Evolutionary conservation across 2,888 invertebrate species (phyloP).

Genomic region (Brachyptera risi): DNA sequence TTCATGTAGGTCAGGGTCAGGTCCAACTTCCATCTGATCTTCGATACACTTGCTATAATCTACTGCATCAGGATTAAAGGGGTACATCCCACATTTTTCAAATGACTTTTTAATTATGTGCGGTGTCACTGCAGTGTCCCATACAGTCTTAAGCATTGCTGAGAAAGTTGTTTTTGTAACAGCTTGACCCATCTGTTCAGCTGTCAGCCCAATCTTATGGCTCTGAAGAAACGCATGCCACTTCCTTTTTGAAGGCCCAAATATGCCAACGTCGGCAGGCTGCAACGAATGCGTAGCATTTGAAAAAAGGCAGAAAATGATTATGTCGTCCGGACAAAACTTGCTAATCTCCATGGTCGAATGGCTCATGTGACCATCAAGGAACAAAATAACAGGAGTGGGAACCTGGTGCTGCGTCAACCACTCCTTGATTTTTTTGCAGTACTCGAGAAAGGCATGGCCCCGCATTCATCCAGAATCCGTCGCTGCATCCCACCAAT

Average conservation of each 20-base stretch:
- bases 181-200: constrained; percentile 32
- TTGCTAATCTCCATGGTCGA: constrained; percentile 34
- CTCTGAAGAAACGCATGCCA: constrained; percentile 37
- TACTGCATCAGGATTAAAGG: no score
- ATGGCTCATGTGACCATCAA: constrained; percentile 40
- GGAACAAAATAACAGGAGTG: constrained; percentile 41
- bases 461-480: constrained; percentile 38
- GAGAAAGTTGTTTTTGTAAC: constrained; percentile 38
- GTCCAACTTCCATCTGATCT: no score
- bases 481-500: constrained; percentile 32
- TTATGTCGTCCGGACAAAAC: constrained; percentile 37
- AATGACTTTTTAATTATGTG: no score
- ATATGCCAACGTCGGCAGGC: constrained; percentile 38
- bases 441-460: constrained; percentile 35
- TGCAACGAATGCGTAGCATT: constrained; percentile 38
- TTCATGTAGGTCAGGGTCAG: no score
- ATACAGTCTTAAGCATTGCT: constrained; percentile 34
- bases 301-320: constrained; percentile 37
- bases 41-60: no score
- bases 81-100: no score
- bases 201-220: constrained; percentile 30
- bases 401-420: constrained; percentile 28
- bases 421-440: constrained; percentile 35
- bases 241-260: constrained; percentile 37
- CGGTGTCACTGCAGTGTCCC: constrained; percentile 18